These are phyloP conservation scores for Piliocolobus tephrosceles DNA, from an alignment of 2,113 vertebrate genomes.

Conservation along the genomic window DNA sequence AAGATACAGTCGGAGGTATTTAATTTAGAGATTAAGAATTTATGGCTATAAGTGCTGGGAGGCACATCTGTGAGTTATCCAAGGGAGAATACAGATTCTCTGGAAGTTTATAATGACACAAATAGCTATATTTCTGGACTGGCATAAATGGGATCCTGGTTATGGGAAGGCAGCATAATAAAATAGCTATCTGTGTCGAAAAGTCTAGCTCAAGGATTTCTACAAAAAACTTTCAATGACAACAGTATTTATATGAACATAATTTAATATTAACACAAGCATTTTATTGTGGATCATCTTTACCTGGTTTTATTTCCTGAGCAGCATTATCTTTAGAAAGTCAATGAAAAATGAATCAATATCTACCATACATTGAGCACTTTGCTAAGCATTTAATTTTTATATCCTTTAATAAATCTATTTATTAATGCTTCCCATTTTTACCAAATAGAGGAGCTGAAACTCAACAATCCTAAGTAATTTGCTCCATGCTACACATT, in stretches of 20 bases:
- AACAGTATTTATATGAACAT: background rate
- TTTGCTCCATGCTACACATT: background rate
- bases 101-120: background rate
- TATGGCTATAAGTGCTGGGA: background rate
- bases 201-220: background rate
- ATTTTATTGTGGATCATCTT: background rate
- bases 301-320: background rate
- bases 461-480: background rate
- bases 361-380: background rate
- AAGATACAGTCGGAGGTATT: constrained; percentile 22
- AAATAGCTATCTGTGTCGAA: constrained; percentile 12
- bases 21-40: constrained; percentile 52
- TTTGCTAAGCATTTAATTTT: background rate
- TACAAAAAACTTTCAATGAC: background rate
- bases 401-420: background rate
- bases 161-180: background rate
- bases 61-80: background rate
- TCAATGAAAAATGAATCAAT: background rate
- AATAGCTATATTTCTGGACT: background rate
- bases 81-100: background rate
- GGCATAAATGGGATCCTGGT: background rate
- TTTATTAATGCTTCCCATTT: background rate
- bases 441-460: background rate
- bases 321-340: background rate
- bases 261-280: background rate